These are phyloP conservation scores for Aspidiotus rigidus DNA, from an alignment of 2,888 invertebrate genomes.

Conservation along the genomic window DNA sequence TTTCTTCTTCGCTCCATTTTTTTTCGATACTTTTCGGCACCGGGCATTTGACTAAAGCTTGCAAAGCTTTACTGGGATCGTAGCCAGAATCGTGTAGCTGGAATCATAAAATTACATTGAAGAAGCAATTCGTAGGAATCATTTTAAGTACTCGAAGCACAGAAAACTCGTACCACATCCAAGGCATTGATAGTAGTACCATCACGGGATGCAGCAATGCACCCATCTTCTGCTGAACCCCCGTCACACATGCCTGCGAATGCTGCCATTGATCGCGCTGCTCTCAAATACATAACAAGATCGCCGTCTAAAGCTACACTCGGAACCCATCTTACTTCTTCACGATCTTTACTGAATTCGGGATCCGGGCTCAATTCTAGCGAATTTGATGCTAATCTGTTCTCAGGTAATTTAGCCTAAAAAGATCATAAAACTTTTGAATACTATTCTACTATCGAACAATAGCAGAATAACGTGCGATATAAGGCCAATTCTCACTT, in stretches of 20 bases:
- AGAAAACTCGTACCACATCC: constrained; percentile 57
- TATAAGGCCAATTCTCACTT: constrained; percentile 48
- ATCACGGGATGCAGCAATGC: constrained; percentile 90
- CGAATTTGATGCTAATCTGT: constrained; percentile 45
- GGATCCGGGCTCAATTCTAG: constrained; percentile 43
- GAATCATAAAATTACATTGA: constrained; percentile 38
- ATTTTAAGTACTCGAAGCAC: background rate
- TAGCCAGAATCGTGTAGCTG: constrained; percentile 92
- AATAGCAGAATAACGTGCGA: background rate
- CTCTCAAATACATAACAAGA: constrained; percentile 92
- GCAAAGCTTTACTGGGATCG: constrained; percentile 90
- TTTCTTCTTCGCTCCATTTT: constrained; percentile 97
- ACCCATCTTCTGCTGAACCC: constrained; percentile 92
- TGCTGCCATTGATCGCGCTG: constrained; percentile 95
- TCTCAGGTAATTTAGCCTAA: constrained; percentile 56
- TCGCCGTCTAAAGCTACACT: constrained; percentile 87
- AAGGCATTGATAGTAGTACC: constrained; percentile 96
- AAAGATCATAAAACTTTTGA: constrained; percentile 7
- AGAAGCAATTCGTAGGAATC: background rate
- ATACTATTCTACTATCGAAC: no score
- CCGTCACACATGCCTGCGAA: constrained; percentile 99
- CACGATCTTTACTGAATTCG: constrained; percentile 53
- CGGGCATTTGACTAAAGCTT: constrained; percentile 93
- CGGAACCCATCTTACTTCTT: constrained; percentile 91
- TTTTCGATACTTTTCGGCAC: constrained; percentile 94